Base-by-base conservation (phyloP, 2,797 vertebrate species). In the Leucoraja ocellata region DNA sequence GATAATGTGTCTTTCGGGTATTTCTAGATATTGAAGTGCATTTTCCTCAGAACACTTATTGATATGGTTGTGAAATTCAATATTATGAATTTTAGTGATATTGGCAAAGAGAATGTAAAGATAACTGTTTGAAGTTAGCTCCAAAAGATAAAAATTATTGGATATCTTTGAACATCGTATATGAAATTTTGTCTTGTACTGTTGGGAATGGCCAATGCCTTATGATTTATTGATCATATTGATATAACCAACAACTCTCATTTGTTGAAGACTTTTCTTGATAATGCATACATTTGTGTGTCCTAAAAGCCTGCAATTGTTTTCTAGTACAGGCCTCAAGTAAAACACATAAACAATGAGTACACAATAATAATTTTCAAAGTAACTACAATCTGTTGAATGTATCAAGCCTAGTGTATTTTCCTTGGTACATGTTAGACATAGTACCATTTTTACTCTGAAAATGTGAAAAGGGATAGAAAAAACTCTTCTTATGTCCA, bases 271-370 rank as follows among this genome's bases (percentile, higher is more conserved):
- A 10, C 9, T 84, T 84, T 28, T 46, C 81, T 58, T 10, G 25
- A 61, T 46, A 14, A 32, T 46, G 1, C 14, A 84, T 4, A 25
- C 54, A 61, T 54, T 3, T 81, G 79, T 81, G 39, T 23, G 36
- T 63, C 58, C 58, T 36, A 65, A 88, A 88, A 88, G 0, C 7
- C 63, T 9, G 13, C 32, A 63, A 68, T 36, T 18, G 32, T 18
- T n/a, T 68, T 68, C 10, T n/a, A 18, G 16, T 88, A 68, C 14
- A 68, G 63, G 16, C 7, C n/a, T 63, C n/a, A 88, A 68, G n/a
- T 88, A 65, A 88, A 88, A 65, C 14, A 63, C 61, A 86, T 65
- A 86, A 88, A 68, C 21, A 88, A 46, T 78, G 10, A 78, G 76
- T 32, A 18, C 84, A 88, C 61, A 21, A 28, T 83, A 83, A 83